These are phyloP conservation scores for Melieria crassipennis DNA, from an alignment of 2,888 invertebrate species.

Conservation along the genomic window DNA sequence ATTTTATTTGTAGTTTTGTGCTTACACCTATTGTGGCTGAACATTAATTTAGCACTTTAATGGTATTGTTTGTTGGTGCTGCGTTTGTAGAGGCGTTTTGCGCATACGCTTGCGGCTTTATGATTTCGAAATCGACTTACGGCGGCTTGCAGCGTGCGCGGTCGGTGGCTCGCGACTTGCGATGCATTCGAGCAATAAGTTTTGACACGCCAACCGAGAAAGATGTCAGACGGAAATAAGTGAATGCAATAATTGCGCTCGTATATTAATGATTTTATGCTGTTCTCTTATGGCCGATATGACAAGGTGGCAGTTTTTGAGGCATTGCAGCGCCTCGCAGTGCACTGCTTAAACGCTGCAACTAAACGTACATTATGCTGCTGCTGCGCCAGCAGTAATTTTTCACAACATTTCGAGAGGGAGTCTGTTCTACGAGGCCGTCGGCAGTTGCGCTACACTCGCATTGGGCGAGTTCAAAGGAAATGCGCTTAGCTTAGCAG, in stretches of 20 bases:
- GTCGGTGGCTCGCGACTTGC: constrained; percentile 41
- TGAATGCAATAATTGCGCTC: neutral
- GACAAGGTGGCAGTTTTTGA: too few relatives aligned
- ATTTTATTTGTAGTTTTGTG: constrained; percentile 7
- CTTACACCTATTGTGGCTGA: constrained; percentile 13
- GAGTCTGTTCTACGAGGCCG: too few relatives aligned
- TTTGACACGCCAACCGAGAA: constrained; percentile 43
- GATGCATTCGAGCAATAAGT: constrained; percentile 49
- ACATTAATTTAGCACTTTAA: constrained; percentile 1
- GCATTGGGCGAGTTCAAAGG: too few relatives aligned
- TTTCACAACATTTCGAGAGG: too few relatives aligned
- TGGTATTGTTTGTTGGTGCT: neutral
- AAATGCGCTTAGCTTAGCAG: too few relatives aligned
- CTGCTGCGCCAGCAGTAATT: too few relatives aligned
- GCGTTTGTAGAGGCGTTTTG: neutral
- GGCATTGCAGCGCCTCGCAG: too few relatives aligned
- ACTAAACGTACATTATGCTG: too few relatives aligned
- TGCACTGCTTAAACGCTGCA: too few relatives aligned
- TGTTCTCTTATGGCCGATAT: too few relatives aligned
- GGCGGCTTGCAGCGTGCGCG: too few relatives aligned
- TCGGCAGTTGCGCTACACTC: too few relatives aligned
- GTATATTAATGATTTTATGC: neutral
- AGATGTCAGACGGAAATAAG: constrained; percentile 8
- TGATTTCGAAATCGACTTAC: constrained; percentile 3
- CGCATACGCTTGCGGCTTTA: constrained; percentile 10